These are phyloP conservation scores for Characodon lateralis DNA, from an alignment of 2,797 vertebrate genomes.

Conservation along the genomic window DNA sequence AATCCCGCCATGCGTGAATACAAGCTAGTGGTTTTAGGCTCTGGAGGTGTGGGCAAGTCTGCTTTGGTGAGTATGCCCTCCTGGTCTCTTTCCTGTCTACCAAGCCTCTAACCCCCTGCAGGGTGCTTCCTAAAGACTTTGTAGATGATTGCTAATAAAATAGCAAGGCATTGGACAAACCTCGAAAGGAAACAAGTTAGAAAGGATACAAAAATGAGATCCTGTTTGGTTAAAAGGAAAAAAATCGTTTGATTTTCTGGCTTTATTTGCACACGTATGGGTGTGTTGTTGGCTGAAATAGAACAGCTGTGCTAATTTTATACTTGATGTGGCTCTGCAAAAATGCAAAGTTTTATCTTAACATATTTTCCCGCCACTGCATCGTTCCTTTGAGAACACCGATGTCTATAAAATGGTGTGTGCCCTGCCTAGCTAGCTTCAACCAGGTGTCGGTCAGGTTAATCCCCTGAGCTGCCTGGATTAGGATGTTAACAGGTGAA, in stretches of 20 bases:
- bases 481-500: slow-evolving; percentile 59
- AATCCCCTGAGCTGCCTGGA: slow-evolving; percentile 49
- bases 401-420: slow-evolving; percentile 26
- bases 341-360: neutral
- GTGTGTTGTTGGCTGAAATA: neutral
- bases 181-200: slow-evolving; percentile 1
- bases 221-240: neutral
- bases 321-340: neutral
- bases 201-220: neutral
- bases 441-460: slow-evolving; percentile 53
- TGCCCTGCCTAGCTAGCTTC: slow-evolving; percentile 25
- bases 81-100: slow-evolving; percentile 25
- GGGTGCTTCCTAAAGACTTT: slow-evolving; percentile 30
- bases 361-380: neutral
- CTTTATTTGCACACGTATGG: neutral
- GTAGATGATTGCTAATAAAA: slow-evolving; percentile 33
- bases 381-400: slow-evolving; percentile 3
- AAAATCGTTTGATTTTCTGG: neutral
- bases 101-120: slow-evolving; percentile 26
- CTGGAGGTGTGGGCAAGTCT: slow-evolving; percentile 99
- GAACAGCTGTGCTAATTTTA: neutral
- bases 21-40: slow-evolving; percentile 99
- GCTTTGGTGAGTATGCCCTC: slow-evolving; percentile 91
- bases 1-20: slow-evolving; percentile 98
- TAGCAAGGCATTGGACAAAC: neutral